Base-by-base conservation (phyloP, 2,113 vertebrate genomes). In the Dromiciops gliroides region DNA sequence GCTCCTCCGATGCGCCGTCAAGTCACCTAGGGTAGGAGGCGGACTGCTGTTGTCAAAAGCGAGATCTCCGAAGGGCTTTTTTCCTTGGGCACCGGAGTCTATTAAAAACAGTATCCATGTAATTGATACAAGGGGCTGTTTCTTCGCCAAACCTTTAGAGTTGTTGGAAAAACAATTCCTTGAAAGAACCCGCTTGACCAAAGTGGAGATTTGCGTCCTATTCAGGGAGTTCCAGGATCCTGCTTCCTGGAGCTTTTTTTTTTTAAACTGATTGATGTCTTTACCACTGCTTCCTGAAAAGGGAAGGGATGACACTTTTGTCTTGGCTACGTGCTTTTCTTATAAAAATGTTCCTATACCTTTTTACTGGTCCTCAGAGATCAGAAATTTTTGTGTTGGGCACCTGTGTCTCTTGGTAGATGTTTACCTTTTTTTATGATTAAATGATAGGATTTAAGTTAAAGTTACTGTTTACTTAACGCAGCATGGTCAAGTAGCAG, bases 11-110 rank as follows among this genome's bases (percentile, higher is more conserved):
- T 93, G 92, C 31, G 93, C 98, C 95, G 95, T 97, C 97, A 93
- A 51, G 95, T 94, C 96, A 93, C 53, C 95, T 95, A 90, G 95
- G 97, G 95, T 95, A 90, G 95, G 97, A 97, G 92, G 90, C 19
- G 91, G 89, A 90, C 83, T 93, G 96, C 95, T 49, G 96, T 94
- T 97, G 97, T 95, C 97, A 94, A 91, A 52, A 91, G 48, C 28
- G 96, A 89, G 92, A 90, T 89, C 94, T 95, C 90, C 92, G 83
- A 94, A 23, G 75, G 47, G n/a, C 93, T 90, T 94, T 96, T 98
- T 97, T 96, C 91, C 95, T 95, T 3, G 19, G 94, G 97, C 95
- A 95, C 94, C 97, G 92, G 31, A 37, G 11, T 53, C 91, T 1
- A 89, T 96, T 60, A 96, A 92, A 0, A 92, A 0, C 28, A 50